phyloP scores from a whole-genome alignment of 2,113 vertebrate genomes.

The Prunella himalayana region DNA sequence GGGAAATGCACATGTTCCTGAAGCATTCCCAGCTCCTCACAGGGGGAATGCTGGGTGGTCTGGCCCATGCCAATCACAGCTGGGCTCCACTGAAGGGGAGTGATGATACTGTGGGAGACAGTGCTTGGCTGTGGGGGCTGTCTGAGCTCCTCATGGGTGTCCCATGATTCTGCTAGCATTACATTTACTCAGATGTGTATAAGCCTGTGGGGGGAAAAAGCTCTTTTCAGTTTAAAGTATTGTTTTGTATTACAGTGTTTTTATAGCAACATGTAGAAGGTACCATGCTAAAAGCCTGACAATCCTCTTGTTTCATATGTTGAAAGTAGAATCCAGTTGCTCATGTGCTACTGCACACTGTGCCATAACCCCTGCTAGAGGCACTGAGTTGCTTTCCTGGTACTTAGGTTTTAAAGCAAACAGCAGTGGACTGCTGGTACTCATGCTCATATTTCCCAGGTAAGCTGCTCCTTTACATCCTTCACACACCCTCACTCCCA shows the following conservation, averaged over 20 bases:
- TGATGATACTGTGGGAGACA: accelerated
- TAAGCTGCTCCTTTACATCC: background rate
- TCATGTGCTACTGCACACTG: accelerated
- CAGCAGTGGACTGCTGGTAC: background rate
- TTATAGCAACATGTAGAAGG: background rate
- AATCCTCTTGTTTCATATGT: background rate
- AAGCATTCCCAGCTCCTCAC: accelerated
- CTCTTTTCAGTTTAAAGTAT: background rate
- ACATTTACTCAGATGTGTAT: background rate
- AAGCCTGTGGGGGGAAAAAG: background rate
- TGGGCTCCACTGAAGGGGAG: background rate
- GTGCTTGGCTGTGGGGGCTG: background rate
- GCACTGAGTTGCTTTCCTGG: background rate
- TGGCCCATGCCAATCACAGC: accelerated
- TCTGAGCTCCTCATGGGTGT: accelerated
- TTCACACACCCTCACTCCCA: background rate
- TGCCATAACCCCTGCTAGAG: background rate
- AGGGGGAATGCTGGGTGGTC: too few relatives aligned
- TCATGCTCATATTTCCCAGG: background rate
- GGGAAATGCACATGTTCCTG: background rate
- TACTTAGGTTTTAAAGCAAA: background rate
- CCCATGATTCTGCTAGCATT: accelerated
- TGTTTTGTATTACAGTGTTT: background rate
- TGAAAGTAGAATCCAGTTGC: background rate
- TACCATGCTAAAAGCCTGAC: background rate